Base-by-base conservation (phyloP, 1,140 invertebrate genomes). In the Agrypnia vestita region DNA sequence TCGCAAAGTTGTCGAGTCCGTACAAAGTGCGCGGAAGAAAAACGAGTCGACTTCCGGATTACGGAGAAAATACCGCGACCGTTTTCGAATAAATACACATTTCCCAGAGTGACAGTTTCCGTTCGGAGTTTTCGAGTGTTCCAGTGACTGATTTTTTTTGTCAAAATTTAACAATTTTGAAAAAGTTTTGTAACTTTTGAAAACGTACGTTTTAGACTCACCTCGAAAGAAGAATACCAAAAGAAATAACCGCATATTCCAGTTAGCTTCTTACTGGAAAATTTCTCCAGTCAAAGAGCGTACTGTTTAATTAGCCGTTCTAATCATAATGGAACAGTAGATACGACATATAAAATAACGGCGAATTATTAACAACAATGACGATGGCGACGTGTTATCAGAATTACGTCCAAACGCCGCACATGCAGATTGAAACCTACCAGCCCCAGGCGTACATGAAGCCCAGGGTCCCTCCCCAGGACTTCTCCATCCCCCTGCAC, bases 401-500 rank as follows among this genome's bases (percentile, higher is more conserved):
- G 11, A 72, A 47, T 43, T 78, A 78, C 43, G 46, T 59, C 3
- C 77, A 78, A 47, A 49, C 64, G 8, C 53, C 64, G 17, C 64
- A 64, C 3, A n/a, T 71, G 11, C 64, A 71, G 53, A 59, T 72
- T 43, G 77, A 78, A 25, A 72, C 77, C 17, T 75, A 80, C 82
- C 83, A 85, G 79, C 85, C 85, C 76, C 81, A 81, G 44, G 64
- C 19, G 7, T 78, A 78, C 43, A 78, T 71, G 64, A 78, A 78
- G 53, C 77, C 77, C 19, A 56, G 77, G 51, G 77, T 78, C 0
- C 84, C 86, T 44, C 87, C 89, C 79, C 53, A 92, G 85, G 93
- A 94, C 85, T 94, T 93, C 86, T 92, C 91, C 76, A 91, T 92
- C 81, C 93, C 93, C 43, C 87, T 94, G 80, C 93, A 93, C 86